These are phyloP conservation scores for Euschistus heros DNA, from an alignment of 1,140 invertebrate genomes.

Conservation along the genomic window DNA sequence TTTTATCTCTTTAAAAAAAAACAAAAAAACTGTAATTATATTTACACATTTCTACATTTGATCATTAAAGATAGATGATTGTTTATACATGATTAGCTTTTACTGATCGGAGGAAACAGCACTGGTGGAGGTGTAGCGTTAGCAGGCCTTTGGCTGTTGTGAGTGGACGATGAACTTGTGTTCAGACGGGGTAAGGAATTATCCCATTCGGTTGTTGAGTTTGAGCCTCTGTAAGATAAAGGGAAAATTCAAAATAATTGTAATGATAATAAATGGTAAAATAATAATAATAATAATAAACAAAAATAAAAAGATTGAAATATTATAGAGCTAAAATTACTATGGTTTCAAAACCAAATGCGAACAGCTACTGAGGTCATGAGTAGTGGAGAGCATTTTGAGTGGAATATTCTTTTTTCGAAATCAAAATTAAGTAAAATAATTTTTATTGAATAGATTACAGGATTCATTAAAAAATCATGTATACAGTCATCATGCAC, in stretches of 20 bases:
- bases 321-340: not conserved
- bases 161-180: not conserved
- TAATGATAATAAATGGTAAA: not conserved
- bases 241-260: too few relatives aligned
- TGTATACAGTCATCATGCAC: too few relatives aligned
- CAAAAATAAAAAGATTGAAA: not conserved
- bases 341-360: not conserved
- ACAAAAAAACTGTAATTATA: too few relatives aligned
- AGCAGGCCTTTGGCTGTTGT: not conserved
- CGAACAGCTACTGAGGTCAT: not conserved
- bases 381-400: not conserved
- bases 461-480: too few relatives aligned
- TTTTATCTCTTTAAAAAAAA: too few relatives aligned
- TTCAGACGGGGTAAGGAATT: not conserved
- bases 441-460: too few relatives aligned
- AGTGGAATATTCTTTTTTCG: too few relatives aligned
- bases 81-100: not conserved
- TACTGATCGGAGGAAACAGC: constrained; percentile 21
- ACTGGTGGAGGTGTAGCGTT: constrained; percentile 18
- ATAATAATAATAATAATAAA: not conserved
- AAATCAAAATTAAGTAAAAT: too few relatives aligned
- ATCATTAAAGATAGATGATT: too few relatives aligned
- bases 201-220: constrained; percentile 14
- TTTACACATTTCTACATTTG: too few relatives aligned
- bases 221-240: not conserved